Percentiles rank a stretch among this genome's conserved stretches.
Conservation (phyloP, 2,113 vertebrate species). For the Tamias sibiricus region DNA sequence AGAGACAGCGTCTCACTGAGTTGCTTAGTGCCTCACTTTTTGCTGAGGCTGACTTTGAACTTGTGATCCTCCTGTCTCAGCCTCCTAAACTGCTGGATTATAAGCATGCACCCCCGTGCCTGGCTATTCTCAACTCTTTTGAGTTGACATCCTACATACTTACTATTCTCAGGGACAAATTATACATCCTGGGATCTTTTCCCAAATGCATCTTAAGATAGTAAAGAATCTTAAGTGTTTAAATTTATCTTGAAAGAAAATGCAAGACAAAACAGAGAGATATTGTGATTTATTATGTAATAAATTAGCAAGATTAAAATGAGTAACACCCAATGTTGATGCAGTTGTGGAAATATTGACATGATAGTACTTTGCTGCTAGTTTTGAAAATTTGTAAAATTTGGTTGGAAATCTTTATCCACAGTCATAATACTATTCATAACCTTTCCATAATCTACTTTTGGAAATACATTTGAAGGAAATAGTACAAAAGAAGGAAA, state of each 20-base stretch:
- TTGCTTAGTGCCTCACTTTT: too few species aligned
- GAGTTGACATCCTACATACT: not conserved
- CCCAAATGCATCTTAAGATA: not conserved
- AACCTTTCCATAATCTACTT: not conserved
- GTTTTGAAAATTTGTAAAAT: not conserved
- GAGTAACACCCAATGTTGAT: not conserved
- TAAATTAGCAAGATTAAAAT: not conserved
- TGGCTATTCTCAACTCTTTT: not conserved
- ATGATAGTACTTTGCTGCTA: not conserved
- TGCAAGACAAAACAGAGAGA: not conserved
- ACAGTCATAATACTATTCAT: not conserved
- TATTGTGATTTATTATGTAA: not conserved
- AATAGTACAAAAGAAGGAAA: constrained; percentile 8
- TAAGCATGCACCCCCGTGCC: too few species aligned
- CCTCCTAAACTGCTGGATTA: too few species aligned
- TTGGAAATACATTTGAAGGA: constrained; percentile 11
- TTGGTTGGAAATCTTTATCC: constrained; percentile 22
- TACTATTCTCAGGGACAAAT: not conserved
- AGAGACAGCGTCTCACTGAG: too few species aligned
- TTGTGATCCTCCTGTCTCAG: too few species aligned
- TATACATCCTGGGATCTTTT: not conserved
- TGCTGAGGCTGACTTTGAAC: too few species aligned
- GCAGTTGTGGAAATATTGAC: not conserved
- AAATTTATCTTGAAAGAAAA: constrained; percentile 16
- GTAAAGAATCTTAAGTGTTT: not conserved